These are phyloP conservation scores for Suricata suricatta DNA, from an alignment of 2,113 vertebrate species.

Conservation along the genomic window DNA sequence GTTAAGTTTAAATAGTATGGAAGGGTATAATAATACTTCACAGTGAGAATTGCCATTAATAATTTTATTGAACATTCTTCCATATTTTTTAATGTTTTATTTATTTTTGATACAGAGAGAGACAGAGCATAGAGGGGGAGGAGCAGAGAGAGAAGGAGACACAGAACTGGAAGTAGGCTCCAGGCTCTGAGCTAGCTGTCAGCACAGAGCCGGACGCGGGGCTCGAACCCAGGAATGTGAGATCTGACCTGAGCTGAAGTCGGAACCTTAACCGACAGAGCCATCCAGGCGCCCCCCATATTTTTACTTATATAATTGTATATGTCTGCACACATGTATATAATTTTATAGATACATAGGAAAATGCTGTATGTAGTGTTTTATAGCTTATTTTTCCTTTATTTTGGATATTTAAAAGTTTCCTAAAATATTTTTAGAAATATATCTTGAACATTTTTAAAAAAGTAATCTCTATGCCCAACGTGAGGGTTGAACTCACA, in stretches of 20 bases:
- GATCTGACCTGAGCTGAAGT: no score
- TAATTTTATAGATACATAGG: not conserved
- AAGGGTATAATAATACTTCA: not conserved
- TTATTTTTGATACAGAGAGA: no score
- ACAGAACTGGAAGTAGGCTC: no score
- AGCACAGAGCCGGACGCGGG: no score
- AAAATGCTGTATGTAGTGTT: not conserved
- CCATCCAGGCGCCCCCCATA: no score
- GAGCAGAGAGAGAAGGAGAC: no score
- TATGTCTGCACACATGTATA: not conserved
- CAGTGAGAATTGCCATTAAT: not conserved
- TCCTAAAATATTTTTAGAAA: not conserved
- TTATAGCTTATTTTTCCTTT: not conserved
- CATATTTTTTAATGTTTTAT: no score
- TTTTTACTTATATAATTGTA: not conserved
- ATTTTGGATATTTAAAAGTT: not conserved
- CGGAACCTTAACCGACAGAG: no score
- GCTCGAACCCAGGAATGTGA: no score
- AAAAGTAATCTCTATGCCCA: not conserved
- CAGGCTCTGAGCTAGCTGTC: no score
- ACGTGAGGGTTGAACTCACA: not conserved
- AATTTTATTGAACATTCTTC: not conserved
- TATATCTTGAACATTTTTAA: not conserved
- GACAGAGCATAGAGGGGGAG: no score
- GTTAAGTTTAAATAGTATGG: slow-evolving; percentile 9